Percentiles rank a stretch among this genome's conserved stretches.
Conservation (phyloP, 2,797 vertebrate species). For the Artibeus lituratus region DNA sequence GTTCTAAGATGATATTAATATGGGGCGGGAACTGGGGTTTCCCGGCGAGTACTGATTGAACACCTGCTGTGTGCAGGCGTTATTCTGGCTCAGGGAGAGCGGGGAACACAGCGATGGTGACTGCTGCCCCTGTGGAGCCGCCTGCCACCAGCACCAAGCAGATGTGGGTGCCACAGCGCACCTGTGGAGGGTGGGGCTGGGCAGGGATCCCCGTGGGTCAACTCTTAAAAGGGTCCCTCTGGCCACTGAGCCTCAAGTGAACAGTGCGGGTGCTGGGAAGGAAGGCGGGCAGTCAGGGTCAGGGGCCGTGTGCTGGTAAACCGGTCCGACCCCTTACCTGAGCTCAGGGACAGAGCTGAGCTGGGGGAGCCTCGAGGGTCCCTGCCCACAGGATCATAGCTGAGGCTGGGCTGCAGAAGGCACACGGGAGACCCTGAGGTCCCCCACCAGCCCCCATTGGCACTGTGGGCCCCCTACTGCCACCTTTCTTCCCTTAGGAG, state of each 20-base stretch:
- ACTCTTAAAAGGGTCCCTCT: too few species aligned
- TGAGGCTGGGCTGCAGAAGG: fast-evolving
- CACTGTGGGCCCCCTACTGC: neutral
- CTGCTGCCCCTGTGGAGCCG: fast-evolving
- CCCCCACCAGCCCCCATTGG: too few species aligned
- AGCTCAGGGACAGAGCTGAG: neutral
- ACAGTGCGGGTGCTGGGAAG: neutral
- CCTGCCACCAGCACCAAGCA: neutral
- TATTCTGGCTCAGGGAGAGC: neutral
- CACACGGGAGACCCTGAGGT: neutral
- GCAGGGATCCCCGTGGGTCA: neutral
- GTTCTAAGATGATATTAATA: neutral
- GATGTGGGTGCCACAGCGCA: neutral
- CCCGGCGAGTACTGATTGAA: neutral
- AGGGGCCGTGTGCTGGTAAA: neutral
- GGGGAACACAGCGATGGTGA: neutral
- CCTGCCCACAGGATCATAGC: fast-evolving
- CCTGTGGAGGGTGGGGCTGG: neutral
- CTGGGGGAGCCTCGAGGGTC: neutral
- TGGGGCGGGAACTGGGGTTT: neutral
- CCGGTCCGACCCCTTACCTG: neutral
- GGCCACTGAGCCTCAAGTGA: too few species aligned
- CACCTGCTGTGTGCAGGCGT: fast-evolving
- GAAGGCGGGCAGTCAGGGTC: neutral
- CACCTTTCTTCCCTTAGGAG: neutral